Conservation (phyloP, 2,797 vertebrate species). For the Gobio occitaniae region DNA sequence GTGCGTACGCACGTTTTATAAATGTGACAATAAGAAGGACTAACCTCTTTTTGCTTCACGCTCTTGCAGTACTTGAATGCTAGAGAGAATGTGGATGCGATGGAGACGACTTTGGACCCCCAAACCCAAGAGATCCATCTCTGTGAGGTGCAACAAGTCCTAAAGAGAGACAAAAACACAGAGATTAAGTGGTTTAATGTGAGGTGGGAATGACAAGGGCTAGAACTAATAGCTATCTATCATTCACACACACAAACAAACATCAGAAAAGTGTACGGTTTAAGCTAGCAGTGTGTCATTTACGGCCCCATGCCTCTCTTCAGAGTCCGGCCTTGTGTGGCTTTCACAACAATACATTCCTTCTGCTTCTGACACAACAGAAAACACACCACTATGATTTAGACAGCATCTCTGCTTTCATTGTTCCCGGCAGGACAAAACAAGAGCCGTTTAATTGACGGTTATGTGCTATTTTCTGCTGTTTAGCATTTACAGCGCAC, state of each 20-base stretch:
- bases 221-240: neutral
- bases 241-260: conserved; percentile 12
- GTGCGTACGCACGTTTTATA: neutral
- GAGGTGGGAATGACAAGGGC: conserved; percentile 3
- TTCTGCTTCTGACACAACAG: conserved; percentile 22
- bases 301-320: neutral
- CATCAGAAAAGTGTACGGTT: conserved; percentile 32
- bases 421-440: conserved; percentile 55
- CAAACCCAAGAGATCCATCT: conserved; percentile 76
- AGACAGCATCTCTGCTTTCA: conserved; percentile 26
- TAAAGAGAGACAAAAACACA: conserved; percentile 56
- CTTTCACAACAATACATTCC: conserved; percentile 51
- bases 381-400: conserved; percentile 40
- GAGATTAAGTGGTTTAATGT: neutral
- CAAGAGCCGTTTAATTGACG: conserved; percentile 54
- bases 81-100: conserved; percentile 78
- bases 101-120: conserved; percentile 80
- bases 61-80: conserved; percentile 78
- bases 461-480: conserved; percentile 57
- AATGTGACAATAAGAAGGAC: conserved; percentile 20
- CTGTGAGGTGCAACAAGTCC: conserved; percentile 78
- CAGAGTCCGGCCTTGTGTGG: conserved; percentile 30
- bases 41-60: conserved; percentile 77
- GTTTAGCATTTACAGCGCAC: conserved; percentile 48
- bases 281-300: conserved; percentile 53